A percentile compares a stretch with the other conserved stretches of the same genome.
Conservation (phyloP, 2,113 vertebrate genomes). For the Tetrax tetrax region DNA sequence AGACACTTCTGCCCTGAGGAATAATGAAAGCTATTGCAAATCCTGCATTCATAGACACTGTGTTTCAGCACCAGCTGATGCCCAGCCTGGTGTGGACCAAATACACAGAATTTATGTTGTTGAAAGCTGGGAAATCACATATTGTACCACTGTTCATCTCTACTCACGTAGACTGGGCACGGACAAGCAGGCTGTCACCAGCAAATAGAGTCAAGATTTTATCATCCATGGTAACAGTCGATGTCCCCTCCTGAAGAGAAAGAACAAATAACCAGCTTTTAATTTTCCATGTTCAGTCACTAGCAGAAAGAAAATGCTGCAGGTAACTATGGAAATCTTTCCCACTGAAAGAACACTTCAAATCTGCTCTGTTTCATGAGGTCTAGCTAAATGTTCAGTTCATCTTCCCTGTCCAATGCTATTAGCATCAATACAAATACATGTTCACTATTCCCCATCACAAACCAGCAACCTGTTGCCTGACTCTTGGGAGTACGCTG, state of each 20-base stretch:
- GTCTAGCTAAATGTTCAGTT: background rate
- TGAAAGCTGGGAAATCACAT: background rate
- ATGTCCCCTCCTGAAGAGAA: conserved; percentile 85
- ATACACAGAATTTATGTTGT: background rate
- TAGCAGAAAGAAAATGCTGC: background rate
- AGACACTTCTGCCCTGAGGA: background rate
- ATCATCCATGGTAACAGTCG: conserved; percentile 70
- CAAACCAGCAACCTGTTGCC: background rate
- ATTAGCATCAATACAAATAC: background rate
- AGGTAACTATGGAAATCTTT: background rate
- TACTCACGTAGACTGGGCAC: conserved; percentile 82
- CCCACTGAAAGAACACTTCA: background rate
- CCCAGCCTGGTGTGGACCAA: background rate
- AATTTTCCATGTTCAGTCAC: background rate
- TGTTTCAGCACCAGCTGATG: background rate
- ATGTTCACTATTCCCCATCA: background rate
- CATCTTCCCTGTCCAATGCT: background rate
- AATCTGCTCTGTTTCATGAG: background rate
- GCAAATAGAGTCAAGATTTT: conserved; percentile 71
- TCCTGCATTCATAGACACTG: background rate
- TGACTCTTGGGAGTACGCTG: background rate
- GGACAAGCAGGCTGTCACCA: conserved; percentile 88
- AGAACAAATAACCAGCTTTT: background rate
- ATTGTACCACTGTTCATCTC: background rate
- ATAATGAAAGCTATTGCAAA: background rate